These are phyloP conservation scores for Noctuana brunneofusca DNA, from an alignment of 2,888 invertebrate species.

Conservation along the genomic window DNA sequence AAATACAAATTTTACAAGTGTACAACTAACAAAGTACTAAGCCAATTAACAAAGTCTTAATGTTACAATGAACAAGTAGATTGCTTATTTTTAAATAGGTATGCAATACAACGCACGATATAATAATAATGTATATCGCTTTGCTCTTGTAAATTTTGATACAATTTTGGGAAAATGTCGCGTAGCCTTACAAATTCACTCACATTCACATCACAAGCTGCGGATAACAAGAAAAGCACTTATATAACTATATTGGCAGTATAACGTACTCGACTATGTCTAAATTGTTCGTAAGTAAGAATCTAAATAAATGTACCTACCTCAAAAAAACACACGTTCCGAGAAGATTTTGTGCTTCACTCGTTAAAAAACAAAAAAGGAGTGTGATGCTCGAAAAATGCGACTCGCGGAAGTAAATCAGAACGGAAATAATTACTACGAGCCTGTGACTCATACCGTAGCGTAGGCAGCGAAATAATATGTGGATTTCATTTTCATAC, in stretches of 20 bases:
- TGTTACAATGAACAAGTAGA: constrained; percentile 17
- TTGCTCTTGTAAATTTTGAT: constrained; percentile 34
- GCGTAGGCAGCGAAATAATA: constrained; percentile 5
- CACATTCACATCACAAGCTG: constrained; percentile 43
- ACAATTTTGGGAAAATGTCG: constrained; percentile 41
- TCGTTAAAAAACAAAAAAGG: constrained; percentile 31
- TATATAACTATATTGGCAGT: constrained; percentile 65
- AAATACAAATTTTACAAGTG: constrained; percentile 3
- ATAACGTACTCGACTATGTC: constrained; percentile 47
- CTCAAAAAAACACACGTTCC: constrained; percentile 28
- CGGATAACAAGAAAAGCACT: constrained; percentile 55
- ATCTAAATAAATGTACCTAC: constrained; percentile 29
- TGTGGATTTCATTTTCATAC: constrained; percentile 21
- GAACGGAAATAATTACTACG: constrained; percentile 34
- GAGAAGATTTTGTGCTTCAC: constrained; percentile 32
- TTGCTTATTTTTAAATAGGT: constrained; percentile 15
- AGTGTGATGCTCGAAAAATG: constrained; percentile 34
- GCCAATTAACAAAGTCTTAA: constrained; percentile 1
- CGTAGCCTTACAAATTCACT: constrained; percentile 42
- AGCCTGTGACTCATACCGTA: constrained; percentile 30
- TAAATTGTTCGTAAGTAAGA: constrained; percentile 43
- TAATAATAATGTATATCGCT: constrained; percentile 32
- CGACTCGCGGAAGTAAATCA: constrained; percentile 32
- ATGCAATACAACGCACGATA: constrained; percentile 20
- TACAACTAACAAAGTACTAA: constrained; percentile 1